phyloP scores from a whole-genome alignment of 1,140 invertebrate genomes.

The Bathynomus jamesi region DNA sequence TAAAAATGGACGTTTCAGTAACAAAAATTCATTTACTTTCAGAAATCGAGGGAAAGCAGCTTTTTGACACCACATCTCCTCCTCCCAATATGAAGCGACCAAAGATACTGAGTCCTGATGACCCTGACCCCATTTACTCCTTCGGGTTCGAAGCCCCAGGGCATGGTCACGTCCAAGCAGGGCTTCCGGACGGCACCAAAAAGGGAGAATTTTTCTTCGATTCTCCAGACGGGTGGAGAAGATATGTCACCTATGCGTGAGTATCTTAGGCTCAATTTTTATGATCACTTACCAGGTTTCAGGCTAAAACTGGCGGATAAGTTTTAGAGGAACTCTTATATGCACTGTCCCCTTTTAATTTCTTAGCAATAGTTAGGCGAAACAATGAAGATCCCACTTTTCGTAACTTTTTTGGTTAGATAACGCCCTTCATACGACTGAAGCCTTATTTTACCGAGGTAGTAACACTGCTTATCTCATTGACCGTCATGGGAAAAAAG shows the following conservation, averaged over 20 bases:
- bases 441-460: too few species aligned
- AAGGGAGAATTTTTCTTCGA: constrained; percentile 20
- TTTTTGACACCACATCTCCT: background rate
- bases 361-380: too few species aligned
- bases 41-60: background rate
- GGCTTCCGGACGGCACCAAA: constrained; percentile 12
- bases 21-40: too few species aligned
- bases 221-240: constrained; percentile 10
- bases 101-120: background rate
- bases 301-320: too few species aligned
- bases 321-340: too few species aligned
- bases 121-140: constrained; percentile 12
- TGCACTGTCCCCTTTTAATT: background rate
- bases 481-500: too few species aligned
- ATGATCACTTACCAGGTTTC: background rate
- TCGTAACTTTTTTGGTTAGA: too few species aligned
- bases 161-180: constrained; percentile 14
- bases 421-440: too few species aligned
- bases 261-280: background rate
- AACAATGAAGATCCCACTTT: too few species aligned
- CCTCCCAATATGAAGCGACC: background rate
- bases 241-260: constrained; percentile 15
- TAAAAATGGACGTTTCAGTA: too few species aligned
- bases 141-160: constrained; percentile 15
- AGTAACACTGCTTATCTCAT: too few species aligned